Base-by-base conservation (phyloP, 2,888 invertebrate species). In the Dolomedes plantarius region DNA sequence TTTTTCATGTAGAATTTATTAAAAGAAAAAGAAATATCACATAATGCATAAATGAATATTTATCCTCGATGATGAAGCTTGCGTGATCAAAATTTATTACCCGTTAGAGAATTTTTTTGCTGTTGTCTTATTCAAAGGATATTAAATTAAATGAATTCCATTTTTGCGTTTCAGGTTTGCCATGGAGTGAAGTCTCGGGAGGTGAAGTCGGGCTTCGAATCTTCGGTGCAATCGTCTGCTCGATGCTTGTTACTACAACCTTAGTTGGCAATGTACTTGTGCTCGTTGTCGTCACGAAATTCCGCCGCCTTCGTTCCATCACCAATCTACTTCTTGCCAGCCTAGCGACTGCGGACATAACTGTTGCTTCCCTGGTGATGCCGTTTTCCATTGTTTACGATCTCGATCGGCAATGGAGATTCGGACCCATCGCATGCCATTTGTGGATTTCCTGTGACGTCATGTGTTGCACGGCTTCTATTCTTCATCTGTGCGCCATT, bases 341-440 rank as follows among this genome's bases (percentile, higher is more conserved):
- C 77, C 78, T 91, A 71, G 91, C 91, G 0, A 89, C 90, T 1
- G 91, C 91, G 0, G 91, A 91, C 80, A 89, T 91, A 13, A 90
- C 91, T 7, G 91, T 91, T 7, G 91, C 91, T 9, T 83, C 90
- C 0, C 80, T 91, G 0, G 91, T 91, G 23, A 91, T 91, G 91
- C 91, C 91, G 0, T 91, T 90, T 87, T 89, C 89, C 11, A 88
- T 91, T 6, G 85, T 91, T 11, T 90, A 90, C 74, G 90, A 90
- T 73, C 75, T 97, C 16, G 90, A 91, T 32, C 88, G 89, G 7
- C 86, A 83, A 29, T 91, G 91, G 91, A 74, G 88, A 27, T 90
- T 91, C 87, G 90, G 90, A 28, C 89, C 90, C 75, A 86, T 90
- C 7, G 89, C 90, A 39, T 91, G 91, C 80, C 90, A 91, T 88